phyloP scores from a whole-genome alignment of 1,140 invertebrate species.

The Ptiloglossa arizonensis region DNA sequence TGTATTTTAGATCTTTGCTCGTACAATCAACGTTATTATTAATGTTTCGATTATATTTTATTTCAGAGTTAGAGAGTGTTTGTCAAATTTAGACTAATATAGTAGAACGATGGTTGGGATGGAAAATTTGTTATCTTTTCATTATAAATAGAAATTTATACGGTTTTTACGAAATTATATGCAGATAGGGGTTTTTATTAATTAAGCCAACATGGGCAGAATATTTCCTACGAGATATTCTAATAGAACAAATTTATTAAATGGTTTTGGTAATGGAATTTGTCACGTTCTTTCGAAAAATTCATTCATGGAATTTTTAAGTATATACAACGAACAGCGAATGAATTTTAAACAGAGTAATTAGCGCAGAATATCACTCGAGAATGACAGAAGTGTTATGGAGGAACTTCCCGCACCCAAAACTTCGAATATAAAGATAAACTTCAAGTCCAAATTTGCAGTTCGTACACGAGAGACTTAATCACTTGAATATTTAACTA shows the following conservation, averaged over 20 bases:
- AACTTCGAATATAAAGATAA: background rate
- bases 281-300: background rate
- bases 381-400: background rate
- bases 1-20: no score
- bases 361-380: background rate
- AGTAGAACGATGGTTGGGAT: no score
- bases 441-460: constrained; percentile 11
- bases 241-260: background rate
- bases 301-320: background rate
- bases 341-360: background rate
- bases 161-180: background rate
- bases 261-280: background rate
- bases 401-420: background rate
- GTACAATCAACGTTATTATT: no score
- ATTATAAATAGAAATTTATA: no score
- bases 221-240: background rate
- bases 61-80: no score
- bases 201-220: constrained; percentile 13
- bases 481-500: background rate
- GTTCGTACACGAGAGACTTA: background rate
- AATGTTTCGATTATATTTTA: no score
- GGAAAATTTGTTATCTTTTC: no score
- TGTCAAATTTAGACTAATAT: no score
- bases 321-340: background rate
- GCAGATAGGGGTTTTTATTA: constrained; percentile 4